Evolutionary conservation across 1,140 invertebrate species (phyloP), one percentile per base, ranked within the genome.

Genomic region (Melipona quadrifasciata): DNA sequence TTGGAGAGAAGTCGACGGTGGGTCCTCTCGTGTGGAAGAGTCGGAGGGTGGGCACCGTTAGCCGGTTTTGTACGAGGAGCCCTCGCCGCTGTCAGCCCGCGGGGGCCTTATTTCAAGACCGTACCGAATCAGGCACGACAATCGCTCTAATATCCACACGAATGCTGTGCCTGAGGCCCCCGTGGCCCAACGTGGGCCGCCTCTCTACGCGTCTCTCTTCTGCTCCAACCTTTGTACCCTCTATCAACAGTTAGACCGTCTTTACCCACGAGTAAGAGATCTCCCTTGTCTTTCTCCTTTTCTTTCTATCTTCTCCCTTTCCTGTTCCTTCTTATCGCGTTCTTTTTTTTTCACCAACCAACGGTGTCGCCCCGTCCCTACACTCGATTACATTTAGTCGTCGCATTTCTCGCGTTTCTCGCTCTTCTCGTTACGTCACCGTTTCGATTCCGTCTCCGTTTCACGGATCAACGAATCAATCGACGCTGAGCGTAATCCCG

Each of bases 61-160:
- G 88, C 86, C 90, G 87, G 91, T 91, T 92, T 93, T 92, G 92
- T 91, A 90, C 87, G 86, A 86, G 90, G 70, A 82, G 78, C 87
- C 70, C 64, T 87, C 73, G 87, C 86, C 86, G 90, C 88, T 92
- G 88, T 91, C 88, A 90, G 91, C 78, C 86, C 86, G 90, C 90
- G 87, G 91, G 90, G 90, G 89, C 91, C 89, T 93, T 92, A 93
- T 93, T 92, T 92, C 90, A 90, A 90, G 90, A 93, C 92, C 92
- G 91, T 91, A 85, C 86, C 92, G 87, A 93, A 94, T 93, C 91
- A 90, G 93, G 88, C 91, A 94, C 91, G 93, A 92, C 93, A 92
- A 94, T 93, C 90, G 91, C 88, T 92, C 92, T 92, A 93, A 93
- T 94, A 93, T 93, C 89, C 92, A 91, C 91, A 92, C 91, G 89